Percentiles rank a stretch among this genome's conserved stretches.
Conservation (phyloP, 2,888 invertebrate species). For the Callosobruchus maculatus region DNA sequence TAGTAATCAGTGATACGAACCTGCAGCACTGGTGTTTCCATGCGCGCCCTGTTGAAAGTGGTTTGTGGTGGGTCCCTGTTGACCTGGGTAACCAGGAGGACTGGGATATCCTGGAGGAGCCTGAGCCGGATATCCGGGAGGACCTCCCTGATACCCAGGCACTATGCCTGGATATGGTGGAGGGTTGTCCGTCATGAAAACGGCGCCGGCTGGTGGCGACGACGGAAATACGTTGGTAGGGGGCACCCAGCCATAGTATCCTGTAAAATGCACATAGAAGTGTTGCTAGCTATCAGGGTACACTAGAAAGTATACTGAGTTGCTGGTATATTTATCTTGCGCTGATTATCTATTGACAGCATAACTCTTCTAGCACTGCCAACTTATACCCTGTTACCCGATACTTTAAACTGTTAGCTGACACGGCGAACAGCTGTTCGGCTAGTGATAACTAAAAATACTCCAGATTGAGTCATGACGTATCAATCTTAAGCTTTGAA, state of each 20-base stretch:
- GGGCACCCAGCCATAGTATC: constrained; percentile 92
- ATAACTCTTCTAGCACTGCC: no score
- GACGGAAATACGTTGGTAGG: constrained; percentile 70
- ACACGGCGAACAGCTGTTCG: no score
- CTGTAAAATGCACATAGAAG: constrained; percentile 38
- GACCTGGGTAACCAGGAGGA: constrained; percentile 21
- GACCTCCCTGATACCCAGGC: constrained; percentile 38
- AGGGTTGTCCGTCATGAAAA: constrained; percentile 86
- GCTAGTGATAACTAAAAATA: no score
- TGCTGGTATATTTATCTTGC: no score
- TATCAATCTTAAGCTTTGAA: no score
- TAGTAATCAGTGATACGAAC: not conserved
- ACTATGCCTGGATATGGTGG: constrained; percentile 92
- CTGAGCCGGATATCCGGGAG: constrained; percentile 27
- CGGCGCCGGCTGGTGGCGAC: constrained; percentile 73
- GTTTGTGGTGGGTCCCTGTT: constrained; percentile 1
- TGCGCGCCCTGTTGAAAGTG: not conserved
- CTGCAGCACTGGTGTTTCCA: not conserved
- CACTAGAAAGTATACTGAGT: no score
- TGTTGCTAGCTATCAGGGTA: no score
- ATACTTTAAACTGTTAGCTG: no score
- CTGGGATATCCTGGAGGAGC: constrained; percentile 21
- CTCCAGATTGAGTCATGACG: no score
- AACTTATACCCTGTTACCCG: no score
- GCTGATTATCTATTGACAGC: no score